Percentiles rank a stretch among this genome's conserved stretches.
These are phyloP conservation scores for Conus betulinus DNA, from an alignment of 1,140 invertebrate genomes.

Conservation along the genomic window DNA sequence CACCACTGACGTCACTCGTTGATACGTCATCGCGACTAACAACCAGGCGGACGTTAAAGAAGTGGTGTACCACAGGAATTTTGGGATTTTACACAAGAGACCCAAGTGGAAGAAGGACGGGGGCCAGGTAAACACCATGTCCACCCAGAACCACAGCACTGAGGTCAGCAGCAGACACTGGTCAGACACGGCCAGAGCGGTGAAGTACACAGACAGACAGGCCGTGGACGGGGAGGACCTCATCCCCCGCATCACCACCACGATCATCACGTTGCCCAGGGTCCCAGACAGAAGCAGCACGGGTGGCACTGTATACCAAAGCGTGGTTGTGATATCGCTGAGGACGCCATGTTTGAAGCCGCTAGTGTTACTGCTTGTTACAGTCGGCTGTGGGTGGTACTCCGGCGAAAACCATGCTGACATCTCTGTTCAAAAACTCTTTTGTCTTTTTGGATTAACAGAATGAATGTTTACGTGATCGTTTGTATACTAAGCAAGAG, in stretches of 20 bases:
- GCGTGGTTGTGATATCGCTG: background rate
- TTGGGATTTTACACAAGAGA: background rate
- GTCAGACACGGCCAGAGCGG: slow-evolving; percentile 16
- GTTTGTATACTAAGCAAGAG: too few relatives aligned
- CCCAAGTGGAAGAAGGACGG: too few relatives aligned
- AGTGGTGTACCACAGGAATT: background rate
- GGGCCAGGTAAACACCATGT: background rate
- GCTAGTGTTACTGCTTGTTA: too few relatives aligned
- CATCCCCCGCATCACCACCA: slow-evolving; percentile 4
- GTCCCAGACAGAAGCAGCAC: background rate
- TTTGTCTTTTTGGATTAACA: too few relatives aligned
- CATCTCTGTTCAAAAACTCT: too few relatives aligned
- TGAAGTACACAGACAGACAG: background rate
- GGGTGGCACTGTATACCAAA: background rate
- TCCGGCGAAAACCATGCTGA: too few relatives aligned
- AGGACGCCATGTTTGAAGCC: too few relatives aligned
- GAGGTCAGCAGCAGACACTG: background rate
- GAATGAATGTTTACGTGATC: too few relatives aligned
- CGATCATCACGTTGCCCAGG: slow-evolving; percentile 8
- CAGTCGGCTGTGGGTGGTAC: too few relatives aligned
- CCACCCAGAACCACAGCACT: background rate
- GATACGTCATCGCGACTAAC: background rate
- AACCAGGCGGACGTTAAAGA: too few relatives aligned
- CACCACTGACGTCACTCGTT: slow-evolving; percentile 4
- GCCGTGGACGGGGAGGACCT: background rate